A percentile compares a stretch with the other conserved stretches of the same genome.
phyloP scores from a whole-genome alignment of 2,113 vertebrate species.

The Leptosomus discolor region DNA sequence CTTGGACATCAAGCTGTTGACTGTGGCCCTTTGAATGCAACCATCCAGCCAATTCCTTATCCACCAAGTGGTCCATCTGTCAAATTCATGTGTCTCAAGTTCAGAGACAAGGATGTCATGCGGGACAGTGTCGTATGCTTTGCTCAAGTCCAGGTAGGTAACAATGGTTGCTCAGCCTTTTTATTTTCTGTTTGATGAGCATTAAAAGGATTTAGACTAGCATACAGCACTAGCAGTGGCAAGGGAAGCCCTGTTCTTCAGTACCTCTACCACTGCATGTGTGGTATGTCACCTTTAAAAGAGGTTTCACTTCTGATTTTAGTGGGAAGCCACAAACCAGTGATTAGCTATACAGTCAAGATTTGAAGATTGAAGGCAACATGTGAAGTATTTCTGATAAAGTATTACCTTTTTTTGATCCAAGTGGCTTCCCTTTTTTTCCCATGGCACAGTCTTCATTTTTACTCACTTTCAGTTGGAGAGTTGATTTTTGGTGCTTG shows the following conservation, averaged over 20 bases:
- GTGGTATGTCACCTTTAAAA: background rate
- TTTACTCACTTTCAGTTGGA: background rate
- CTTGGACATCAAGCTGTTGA: no score
- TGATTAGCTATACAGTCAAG: background rate
- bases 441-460: background rate
- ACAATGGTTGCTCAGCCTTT: background rate
- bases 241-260: background rate
- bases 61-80: no score
- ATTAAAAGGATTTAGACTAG: background rate
- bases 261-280: background rate
- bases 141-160: no score
- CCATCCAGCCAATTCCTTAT: no score
- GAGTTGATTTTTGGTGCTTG: background rate
- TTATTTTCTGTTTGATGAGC: background rate
- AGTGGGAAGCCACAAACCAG: background rate
- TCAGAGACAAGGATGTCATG: no score
- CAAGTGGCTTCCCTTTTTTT: background rate
- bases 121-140: no score
- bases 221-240: rapidly evolving
- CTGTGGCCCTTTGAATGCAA: no score
- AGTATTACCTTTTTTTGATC: background rate
- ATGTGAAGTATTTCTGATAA: background rate
- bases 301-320: background rate
- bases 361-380: background rate
- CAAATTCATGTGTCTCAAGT: no score